Conservation (phyloP, 2,797 vertebrate species). For the Lophotriccus pileatus region DNA sequence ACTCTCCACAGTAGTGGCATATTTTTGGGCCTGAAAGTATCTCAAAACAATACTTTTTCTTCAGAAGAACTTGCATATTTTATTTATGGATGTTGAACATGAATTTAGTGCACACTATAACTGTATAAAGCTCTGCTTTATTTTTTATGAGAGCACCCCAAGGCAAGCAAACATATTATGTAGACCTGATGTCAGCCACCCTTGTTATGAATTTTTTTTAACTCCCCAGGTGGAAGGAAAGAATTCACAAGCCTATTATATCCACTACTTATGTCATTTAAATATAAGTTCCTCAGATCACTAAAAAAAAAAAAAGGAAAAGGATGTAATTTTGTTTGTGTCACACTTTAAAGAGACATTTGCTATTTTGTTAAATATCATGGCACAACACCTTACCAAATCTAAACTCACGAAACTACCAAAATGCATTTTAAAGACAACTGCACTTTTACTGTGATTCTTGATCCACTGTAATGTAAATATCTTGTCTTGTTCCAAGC, state of each 20-base stretch:
- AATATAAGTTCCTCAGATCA: conserved; percentile 31
- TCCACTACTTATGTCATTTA: conserved; percentile 31
- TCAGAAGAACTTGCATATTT: conserved; percentile 55
- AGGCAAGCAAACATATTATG: conserved; percentile 53
- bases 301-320: conserved; percentile 13
- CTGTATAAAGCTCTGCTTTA: conserved; percentile 58
- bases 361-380: neutral
- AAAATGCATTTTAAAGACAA: conserved; percentile 34
- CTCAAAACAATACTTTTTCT: conserved; percentile 50
- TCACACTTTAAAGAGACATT: conserved; percentile 20
- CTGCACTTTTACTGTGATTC: conserved; percentile 13
- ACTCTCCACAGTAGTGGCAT: neutral
- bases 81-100: conserved; percentile 45
- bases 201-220: neutral
- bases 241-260: conserved; percentile 31
- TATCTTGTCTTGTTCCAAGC: conserved; percentile 14
- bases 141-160: conserved; percentile 67
- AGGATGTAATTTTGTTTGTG: neutral
- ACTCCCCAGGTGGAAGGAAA: conserved; percentile 6
- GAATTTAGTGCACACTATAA: conserved; percentile 48
- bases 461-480: conserved; percentile 29
- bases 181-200: conserved; percentile 63
- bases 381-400: neutral
- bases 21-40: conserved; percentile 25
- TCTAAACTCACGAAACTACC: conserved; percentile 10